Evolutionary conservation across 2,113 vertebrate genomes (phyloP), one percentile per base, ranked within the genome.

Genomic region (Probosciger aterrimus): DNA sequence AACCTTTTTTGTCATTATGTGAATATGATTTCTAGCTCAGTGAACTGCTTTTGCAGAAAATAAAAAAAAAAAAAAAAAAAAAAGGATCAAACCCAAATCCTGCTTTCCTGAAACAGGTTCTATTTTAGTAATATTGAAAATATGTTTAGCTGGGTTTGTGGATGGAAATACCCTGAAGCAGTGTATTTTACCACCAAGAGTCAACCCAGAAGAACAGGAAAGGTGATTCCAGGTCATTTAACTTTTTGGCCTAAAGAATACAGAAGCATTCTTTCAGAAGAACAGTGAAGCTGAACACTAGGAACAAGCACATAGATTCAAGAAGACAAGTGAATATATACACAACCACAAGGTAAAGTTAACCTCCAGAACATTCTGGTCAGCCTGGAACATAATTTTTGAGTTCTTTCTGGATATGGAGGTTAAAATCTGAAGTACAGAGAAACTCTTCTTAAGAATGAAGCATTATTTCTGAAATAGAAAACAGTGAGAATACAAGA

Each of bases 101-200:
- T 28, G 1, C 27, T 92, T 76, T 87, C 30, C 25, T 44, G 46
- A 68, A 64, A 7, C 19, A 88, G 53, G 24, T 46, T 79, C 27
- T 71, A 18, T 71, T 92, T 88, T 52, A 62, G 37, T 17, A 82
- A 15, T 14, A 17, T 9, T 76, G 55, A 55, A 71, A 86, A 68
- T 25, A 85, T 9, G 15, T 69, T 82, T 64, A 59, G 5, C 55
- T 79, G 14, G 5, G 5, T 82, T 16, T 84, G 43, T 50, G 24
- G 14, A 64, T 30, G 0, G 0, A 89, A 86, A 89, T 43, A 50
- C 11, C 1, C 1, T 11, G 23, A 84, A 80, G 6, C 0, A 0
- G 5, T 18, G 3, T 47, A 55, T 82, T 80, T 86, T 80, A 41
- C 13, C 49, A 50, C 39, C 16, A 59, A 47, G 3, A 90, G 11